These are phyloP conservation scores for Catamblyrhynchus diadema DNA, from an alignment of 2,797 vertebrate species.

Conservation along the genomic window DNA sequence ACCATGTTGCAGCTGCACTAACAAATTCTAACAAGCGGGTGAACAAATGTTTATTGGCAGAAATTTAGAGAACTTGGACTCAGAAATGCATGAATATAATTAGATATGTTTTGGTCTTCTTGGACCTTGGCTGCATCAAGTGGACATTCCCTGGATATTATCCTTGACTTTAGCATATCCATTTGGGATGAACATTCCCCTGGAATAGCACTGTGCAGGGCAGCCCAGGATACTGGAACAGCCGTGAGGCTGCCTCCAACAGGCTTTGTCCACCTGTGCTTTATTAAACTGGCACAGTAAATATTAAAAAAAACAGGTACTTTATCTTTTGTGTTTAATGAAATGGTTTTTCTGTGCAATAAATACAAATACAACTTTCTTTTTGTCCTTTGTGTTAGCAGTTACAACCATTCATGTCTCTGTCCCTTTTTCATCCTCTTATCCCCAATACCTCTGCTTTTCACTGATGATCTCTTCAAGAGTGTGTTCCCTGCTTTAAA, in stretches of 20 bases:
- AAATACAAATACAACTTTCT: background rate
- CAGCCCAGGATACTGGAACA: background rate
- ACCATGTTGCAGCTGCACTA: background rate
- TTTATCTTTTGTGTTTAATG: background rate
- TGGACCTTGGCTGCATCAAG: background rate
- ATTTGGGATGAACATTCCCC: background rate
- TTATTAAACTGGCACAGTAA: background rate
- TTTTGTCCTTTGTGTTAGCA: background rate
- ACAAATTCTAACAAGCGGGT: background rate
- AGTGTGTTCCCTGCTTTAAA: background rate
- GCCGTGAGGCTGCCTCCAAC: background rate
- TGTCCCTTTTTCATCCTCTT: background rate
- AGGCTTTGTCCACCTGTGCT: background rate
- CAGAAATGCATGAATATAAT: background rate
- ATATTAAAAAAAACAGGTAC: background rate
- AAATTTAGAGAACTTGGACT: background rate
- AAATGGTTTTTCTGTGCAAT: background rate
- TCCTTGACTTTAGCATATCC: rapidly evolving
- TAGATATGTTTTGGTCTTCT: background rate
- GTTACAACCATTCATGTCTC: rapidly evolving
- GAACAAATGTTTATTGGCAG: background rate
- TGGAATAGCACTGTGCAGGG: background rate
- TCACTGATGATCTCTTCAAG: background rate
- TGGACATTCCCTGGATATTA: background rate
- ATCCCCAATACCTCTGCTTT: background rate